Conservation (phyloP, 2,113 vertebrate species). For the Ctenodactylus gundi region DNA sequence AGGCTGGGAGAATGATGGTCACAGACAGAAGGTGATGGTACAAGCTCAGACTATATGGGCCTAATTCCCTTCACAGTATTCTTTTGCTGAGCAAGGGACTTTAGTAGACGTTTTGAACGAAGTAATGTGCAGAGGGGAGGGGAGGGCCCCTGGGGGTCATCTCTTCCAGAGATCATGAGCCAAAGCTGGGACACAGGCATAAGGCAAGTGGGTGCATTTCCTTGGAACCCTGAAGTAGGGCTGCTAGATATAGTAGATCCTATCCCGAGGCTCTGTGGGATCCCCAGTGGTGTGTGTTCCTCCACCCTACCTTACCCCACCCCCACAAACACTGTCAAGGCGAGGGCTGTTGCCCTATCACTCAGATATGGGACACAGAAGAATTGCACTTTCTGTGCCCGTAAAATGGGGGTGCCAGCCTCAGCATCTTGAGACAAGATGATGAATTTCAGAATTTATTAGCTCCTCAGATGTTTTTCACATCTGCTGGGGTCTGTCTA, state of each 20-base stretch:
- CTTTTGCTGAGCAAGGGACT: neutral
- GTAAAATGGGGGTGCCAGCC: neutral
- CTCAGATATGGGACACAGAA: neutral
- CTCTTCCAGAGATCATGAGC: neutral
- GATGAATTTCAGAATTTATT: neutral
- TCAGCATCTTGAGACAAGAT: neutral
- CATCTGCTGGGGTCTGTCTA: slow-evolving; percentile 38
- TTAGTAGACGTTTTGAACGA: slow-evolving; percentile 10
- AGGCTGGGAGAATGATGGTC: neutral
- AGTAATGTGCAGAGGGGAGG: neutral
- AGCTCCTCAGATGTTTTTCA: slow-evolving; percentile 7
- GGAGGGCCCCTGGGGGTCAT: neutral
- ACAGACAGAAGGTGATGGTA: neutral
- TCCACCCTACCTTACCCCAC: too few species aligned
- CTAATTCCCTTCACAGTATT: neutral
- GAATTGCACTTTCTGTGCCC: neutral
- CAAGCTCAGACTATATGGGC: neutral
- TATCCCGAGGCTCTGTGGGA: neutral
- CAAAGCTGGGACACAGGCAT: neutral
- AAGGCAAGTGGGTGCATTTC: neutral
- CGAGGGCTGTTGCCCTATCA: neutral
- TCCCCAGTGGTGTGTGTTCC: neutral
- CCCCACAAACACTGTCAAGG: neutral
- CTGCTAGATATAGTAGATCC: neutral
- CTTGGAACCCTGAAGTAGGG: neutral